Conservation (phyloP, 2,113 vertebrate species). For the Symphodus melops region DNA sequence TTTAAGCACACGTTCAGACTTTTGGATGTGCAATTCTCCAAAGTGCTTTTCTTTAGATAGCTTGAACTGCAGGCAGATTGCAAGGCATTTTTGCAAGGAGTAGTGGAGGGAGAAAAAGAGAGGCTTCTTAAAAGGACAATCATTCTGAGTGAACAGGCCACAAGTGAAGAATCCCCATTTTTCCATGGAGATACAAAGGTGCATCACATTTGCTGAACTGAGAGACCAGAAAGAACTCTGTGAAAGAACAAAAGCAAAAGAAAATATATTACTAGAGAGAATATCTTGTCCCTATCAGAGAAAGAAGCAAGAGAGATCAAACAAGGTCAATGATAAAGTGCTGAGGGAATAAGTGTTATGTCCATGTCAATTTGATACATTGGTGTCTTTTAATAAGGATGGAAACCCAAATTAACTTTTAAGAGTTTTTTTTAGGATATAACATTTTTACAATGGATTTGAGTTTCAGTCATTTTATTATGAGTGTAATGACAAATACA, state of each 20-base stretch:
- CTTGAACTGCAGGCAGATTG: not conserved
- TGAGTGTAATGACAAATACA: not conserved
- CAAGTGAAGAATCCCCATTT: constrained; percentile 10
- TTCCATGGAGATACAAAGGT: not conserved
- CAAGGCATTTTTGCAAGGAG: not conserved
- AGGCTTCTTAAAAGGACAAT: not conserved
- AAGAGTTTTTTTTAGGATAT: not conserved
- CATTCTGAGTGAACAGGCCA: not conserved
- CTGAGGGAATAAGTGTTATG: not conserved
- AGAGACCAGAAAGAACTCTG: not conserved
- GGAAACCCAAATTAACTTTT: not conserved
- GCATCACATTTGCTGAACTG: not conserved
- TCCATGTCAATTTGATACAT: not conserved
- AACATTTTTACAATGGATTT: not conserved
- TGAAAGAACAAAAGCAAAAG: not conserved
- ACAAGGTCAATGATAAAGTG: not conserved
- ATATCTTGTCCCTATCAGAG: not conserved
- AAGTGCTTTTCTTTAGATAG: not conserved
- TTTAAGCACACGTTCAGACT: not conserved
- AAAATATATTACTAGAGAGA: not conserved
- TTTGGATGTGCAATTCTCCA: not conserved
- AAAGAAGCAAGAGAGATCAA: too few species aligned
- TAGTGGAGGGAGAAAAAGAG: not conserved
- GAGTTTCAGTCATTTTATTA: too few species aligned
- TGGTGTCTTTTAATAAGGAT: not conserved